phyloP scores from a whole-genome alignment of 2,113 vertebrate species.

The Dendropsophus ebraccatus region DNA sequence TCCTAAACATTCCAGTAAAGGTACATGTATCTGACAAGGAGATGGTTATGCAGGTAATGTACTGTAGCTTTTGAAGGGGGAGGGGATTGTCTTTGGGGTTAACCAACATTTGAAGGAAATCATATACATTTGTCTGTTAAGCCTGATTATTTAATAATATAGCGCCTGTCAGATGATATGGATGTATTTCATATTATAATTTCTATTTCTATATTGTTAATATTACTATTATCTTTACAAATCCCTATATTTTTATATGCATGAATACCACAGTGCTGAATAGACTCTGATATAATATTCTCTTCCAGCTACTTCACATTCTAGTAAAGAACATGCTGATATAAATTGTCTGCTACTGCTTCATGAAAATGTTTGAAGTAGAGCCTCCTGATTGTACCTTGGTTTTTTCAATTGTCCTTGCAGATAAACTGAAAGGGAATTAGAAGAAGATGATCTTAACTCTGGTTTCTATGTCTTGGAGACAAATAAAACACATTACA shows the following conservation, averaged over 20 bases:
- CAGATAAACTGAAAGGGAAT: constrained; percentile 35
- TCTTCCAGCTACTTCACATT: constrained; percentile 34
- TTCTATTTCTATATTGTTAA: neutral
- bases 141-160: too few species aligned
- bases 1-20: too few species aligned
- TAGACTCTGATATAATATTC: constrained; percentile 42
- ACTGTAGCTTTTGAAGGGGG: too few species aligned
- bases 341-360: constrained; percentile 52
- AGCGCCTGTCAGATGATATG: too few species aligned
- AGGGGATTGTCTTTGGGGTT: too few species aligned
- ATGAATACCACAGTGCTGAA: constrained; percentile 12
- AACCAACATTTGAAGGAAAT: too few species aligned
- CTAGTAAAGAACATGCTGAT: constrained; percentile 43
- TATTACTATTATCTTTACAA: neutral
- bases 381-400: constrained; percentile 38
- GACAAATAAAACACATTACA: constrained; percentile 3
- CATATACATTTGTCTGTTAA: too few species aligned
- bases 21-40: too few species aligned
- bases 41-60: too few species aligned
- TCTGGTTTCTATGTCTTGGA: constrained; percentile 1
- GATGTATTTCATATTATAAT: neutral
- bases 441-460: neutral
- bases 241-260: neutral
- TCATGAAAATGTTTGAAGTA: constrained; percentile 52
- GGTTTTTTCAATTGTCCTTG: constrained; percentile 25